phyloP scores from a whole-genome alignment of 2,113 vertebrate species.

The Malaclemys terrapin region DNA sequence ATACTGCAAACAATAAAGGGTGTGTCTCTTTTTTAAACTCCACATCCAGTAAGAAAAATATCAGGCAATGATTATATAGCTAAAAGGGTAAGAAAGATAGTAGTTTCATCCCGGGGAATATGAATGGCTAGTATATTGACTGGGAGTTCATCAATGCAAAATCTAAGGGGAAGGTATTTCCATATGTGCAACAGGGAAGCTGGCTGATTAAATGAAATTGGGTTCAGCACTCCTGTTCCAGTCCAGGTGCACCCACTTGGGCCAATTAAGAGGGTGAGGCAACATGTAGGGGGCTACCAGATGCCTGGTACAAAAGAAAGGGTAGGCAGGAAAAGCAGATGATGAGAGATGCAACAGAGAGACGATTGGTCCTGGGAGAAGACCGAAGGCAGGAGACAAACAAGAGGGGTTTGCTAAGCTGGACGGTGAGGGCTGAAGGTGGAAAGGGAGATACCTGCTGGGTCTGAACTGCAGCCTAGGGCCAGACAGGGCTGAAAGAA shows the following conservation, averaged over 20 bases:
- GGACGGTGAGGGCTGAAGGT: not conserved
- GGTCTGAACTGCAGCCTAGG: not conserved
- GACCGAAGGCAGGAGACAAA: not conserved
- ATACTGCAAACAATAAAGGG: not conserved
- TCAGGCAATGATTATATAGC: not conserved
- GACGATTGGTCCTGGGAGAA: not conserved
- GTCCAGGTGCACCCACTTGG: not conserved
- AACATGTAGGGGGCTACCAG: not conserved
- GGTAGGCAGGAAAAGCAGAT: not conserved
- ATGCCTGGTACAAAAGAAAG: not conserved
- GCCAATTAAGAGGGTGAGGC: not conserved
- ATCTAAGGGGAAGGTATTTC: conserved; percentile 26
- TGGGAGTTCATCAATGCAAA: not conserved
- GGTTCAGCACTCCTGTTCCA: not conserved
- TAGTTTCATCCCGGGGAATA: not conserved
- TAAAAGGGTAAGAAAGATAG: not conserved
- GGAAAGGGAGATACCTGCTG: not conserved
- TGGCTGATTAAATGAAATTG: not conserved
- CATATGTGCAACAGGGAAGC: not conserved
- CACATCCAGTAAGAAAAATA: not conserved
- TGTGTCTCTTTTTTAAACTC: not conserved
- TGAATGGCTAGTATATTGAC: not conserved
- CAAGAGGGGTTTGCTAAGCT: not conserved
- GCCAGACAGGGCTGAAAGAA: not conserved
- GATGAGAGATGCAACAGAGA: not conserved